Evolutionary conservation across 1,140 invertebrate genomes (phyloP), one percentile per base, ranked within the genome.

Genomic region (Bombus terrestris): DNA sequence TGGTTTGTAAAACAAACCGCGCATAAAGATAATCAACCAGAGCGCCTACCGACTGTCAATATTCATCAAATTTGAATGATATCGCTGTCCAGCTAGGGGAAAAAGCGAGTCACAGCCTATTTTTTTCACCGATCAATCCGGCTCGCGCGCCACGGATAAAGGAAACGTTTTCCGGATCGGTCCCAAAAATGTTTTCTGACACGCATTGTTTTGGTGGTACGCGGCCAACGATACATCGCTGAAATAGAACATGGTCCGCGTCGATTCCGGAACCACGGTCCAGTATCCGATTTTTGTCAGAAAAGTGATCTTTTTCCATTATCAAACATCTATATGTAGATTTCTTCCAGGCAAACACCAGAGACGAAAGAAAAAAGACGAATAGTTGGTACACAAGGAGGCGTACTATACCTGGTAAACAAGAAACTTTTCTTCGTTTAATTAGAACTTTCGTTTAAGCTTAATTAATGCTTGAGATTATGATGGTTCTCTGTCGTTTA

Each of bases 161-260:
- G 69, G 57, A 80, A 64, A 73, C 57, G 41, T 39, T 81, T 77
- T 68, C 66, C 12, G 47, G 62, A 72, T 37, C 25, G 77, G 28
- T 64, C n/a, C 53, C 12, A 15, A 72, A 72, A 85, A 74, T 43
- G 62, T 81, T 80, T n/a, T 74, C 71, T 57, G 69, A 72, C 78
- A 32, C 32, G 53, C n/a, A 53, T 71, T 69, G 66, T 78, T 69
- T 78, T 32, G 41, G 28, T 32, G 35, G 12, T 32, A 74, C 72
- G 28, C 25, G 10, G 37, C 18, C 75, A 83, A 77, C 73, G 35
- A 68, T 37, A 43, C 15, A 22, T 18, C 28, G 22, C 6, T 28
- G 59, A 64, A 66, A 77, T 78, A 43, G 72, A 83, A 76, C n/a
- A 66, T 32, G 37, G 25, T 25, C 18, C 41, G 43, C 39, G 39